Evolutionary conservation across 2,797 vertebrate genomes (phyloP).

Genomic region (Paedocypris micromegethes): DNA sequence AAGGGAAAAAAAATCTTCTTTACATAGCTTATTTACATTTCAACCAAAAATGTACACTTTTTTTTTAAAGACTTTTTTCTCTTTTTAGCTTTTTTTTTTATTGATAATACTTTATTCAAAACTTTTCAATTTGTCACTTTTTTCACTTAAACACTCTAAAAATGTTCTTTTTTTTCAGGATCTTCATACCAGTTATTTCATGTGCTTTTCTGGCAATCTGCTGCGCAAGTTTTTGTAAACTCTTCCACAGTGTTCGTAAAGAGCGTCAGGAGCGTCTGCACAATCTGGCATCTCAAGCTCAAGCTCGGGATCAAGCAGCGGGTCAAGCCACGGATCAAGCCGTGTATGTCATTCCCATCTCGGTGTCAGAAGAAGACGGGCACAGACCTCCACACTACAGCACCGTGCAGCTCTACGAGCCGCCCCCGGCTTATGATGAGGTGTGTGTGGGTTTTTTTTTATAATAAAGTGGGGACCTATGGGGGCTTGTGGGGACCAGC

Average conservation of each 20-base stretch:
- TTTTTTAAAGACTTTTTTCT: too few relatives aligned
- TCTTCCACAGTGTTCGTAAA: background rate
- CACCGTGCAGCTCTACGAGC: background rate
- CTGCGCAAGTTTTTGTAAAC: conserved; percentile 38
- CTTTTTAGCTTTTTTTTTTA: too few relatives aligned
- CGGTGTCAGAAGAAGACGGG: conserved; percentile 11
- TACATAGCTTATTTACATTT: too few relatives aligned
- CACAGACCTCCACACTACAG: conserved; percentile 25
- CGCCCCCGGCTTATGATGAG: conserved; percentile 44
- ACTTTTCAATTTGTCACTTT: too few relatives aligned
- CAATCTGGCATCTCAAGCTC: background rate
- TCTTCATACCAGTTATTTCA: conserved; percentile 29
- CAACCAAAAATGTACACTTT: too few relatives aligned
- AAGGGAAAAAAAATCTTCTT: too few relatives aligned
- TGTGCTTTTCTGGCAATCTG: conserved; percentile 24
- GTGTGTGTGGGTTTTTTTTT: conserved; percentile 3
- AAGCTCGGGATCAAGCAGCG: background rate
- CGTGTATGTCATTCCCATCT: conserved; percentile 40
- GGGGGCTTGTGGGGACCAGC: too few relatives aligned
- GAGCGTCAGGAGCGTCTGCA: background rate
- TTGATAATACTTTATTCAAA: too few relatives aligned
- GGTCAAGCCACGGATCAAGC: background rate
- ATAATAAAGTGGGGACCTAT: too few relatives aligned
- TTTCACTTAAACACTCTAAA: background rate
- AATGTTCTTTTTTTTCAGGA: conserved; percentile 7